Evolutionary conservation across 2,797 vertebrate species (phyloP).

Genomic region (Columba guinea): DNA sequence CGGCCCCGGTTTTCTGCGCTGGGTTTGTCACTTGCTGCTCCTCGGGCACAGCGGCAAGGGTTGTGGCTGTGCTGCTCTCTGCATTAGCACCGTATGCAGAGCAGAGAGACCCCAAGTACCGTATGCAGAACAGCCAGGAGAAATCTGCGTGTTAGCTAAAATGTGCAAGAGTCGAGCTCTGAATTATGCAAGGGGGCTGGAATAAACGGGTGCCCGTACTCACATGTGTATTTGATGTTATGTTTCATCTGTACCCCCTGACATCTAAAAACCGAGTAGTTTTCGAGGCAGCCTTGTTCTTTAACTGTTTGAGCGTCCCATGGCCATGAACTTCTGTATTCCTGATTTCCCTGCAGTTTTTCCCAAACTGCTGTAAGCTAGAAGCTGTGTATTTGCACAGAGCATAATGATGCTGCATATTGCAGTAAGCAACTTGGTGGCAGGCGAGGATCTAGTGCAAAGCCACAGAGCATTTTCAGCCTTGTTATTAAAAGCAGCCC

Average conservation of each 20-base stretch:
- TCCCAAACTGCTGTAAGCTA: background rate
- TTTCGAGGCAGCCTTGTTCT: background rate
- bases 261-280: background rate
- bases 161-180: background rate
- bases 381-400: background rate
- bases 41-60: background rate
- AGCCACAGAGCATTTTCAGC: background rate
- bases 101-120: background rate
- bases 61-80: background rate
- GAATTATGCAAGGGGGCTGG: background rate
- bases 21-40: background rate
- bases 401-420: background rate
- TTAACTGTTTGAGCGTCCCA: background rate
- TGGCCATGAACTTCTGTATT: background rate
- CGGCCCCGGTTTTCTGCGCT: background rate
- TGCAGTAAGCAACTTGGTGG: background rate
- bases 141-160: background rate
- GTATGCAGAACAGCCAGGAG: rapidly evolving
- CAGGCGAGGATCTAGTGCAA: background rate
- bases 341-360: background rate
- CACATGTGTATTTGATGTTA: background rate
- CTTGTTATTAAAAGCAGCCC: background rate
- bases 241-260: background rate
- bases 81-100: rapidly evolving
- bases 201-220: background rate